Conservation (phyloP, 2,797 vertebrate species). For the Clarias platycephalus region DNA sequence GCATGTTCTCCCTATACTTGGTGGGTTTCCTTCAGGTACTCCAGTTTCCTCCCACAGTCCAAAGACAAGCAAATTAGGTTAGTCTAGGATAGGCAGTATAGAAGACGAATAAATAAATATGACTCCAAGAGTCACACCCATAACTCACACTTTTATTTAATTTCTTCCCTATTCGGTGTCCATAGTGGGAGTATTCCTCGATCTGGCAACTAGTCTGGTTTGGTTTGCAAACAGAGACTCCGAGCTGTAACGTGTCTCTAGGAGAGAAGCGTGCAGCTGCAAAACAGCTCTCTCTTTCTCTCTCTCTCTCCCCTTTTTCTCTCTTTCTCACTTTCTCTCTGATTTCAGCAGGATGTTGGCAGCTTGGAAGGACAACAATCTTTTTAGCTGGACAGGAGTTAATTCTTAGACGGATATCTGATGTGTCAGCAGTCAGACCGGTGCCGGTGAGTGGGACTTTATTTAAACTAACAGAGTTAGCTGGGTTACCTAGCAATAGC, state of each 20-base stretch:
- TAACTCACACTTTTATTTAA: too few species aligned
- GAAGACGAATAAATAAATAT: too few species aligned
- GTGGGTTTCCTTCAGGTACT: too few species aligned
- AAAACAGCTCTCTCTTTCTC: background rate
- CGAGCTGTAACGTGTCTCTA: background rate
- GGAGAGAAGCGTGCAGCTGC: background rate
- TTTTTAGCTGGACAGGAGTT: background rate
- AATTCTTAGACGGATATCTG: background rate
- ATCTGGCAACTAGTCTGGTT: conserved; percentile 14
- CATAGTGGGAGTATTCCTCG: background rate
- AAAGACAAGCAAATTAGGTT: too few species aligned
- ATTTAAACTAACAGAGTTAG: background rate
- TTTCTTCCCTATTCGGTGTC: too few species aligned
- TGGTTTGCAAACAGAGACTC: background rate
- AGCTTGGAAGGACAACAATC: background rate
- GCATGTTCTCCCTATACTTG: too few species aligned
- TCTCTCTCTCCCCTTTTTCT: background rate
- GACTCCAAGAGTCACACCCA: too few species aligned
- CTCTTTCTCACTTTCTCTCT: background rate
- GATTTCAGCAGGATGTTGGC: background rate
- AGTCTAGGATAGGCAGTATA: too few species aligned
- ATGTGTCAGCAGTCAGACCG: background rate
- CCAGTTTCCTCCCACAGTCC: too few species aligned
- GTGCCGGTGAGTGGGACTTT: background rate
- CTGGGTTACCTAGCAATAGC: background rate